Conservation (phyloP, 2,113 vertebrate species). For the Rallus limicola region DNA sequence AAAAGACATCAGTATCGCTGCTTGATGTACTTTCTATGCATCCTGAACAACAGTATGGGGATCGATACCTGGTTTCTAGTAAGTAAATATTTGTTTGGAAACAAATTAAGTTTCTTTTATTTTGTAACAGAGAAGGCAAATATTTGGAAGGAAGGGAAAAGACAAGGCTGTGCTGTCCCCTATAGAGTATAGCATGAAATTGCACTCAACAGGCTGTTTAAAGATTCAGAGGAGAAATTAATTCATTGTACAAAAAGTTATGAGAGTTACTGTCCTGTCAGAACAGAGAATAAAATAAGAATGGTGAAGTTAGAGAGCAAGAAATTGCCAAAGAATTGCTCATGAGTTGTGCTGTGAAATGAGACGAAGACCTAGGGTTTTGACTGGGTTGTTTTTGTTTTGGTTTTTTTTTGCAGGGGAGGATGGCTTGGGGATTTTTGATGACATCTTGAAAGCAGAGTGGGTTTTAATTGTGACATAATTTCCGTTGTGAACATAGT, state of each 20-base stretch:
- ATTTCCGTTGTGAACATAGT: not conserved
- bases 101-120: not conserved
- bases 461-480: constrained; percentile 19
- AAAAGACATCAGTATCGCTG: not conserved
- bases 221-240: not conserved
- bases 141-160: not conserved
- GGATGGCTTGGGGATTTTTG: not conserved
- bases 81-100: not conserved
- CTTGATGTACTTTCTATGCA: not conserved
- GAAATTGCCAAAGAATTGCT: not conserved
- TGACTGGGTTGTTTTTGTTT: not conserved
- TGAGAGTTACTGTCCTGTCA: not conserved
- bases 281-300: not conserved
- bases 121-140: not conserved
- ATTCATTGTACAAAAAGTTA: not conserved
- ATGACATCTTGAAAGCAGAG: not conserved
- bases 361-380: not conserved
- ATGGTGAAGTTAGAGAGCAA: not conserved
- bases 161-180: constrained; percentile 35
- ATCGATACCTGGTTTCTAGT: not conserved
- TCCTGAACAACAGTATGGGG: not conserved
- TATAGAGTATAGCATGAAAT: not conserved
- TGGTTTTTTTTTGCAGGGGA: not conserved
- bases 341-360: not conserved
- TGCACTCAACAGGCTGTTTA: not conserved